Evolutionary conservation across 2,797 vertebrate species (phyloP).

Genomic region (Enteromius mattozi): DNA sequence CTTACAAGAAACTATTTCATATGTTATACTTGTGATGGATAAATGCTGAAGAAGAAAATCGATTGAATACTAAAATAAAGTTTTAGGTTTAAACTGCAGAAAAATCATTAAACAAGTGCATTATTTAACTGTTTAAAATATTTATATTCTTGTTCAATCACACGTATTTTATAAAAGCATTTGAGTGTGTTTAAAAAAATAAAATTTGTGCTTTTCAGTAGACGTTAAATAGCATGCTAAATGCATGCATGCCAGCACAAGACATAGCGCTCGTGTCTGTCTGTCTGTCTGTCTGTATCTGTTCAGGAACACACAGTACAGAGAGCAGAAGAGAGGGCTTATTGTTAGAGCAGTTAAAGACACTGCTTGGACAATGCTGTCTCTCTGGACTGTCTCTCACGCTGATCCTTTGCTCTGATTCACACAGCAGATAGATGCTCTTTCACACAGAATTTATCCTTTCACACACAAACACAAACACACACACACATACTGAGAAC

Average conservation of each 20-base stretch:
- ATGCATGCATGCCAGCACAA: neutral
- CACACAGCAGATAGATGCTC: conserved; percentile 33
- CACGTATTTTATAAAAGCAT: neutral
- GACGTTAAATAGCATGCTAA: neutral
- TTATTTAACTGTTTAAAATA: too few relatives aligned
- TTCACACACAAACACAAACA: neutral
- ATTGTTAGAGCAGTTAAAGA: conserved; percentile 46
- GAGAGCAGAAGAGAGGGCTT: conserved; percentile 47
- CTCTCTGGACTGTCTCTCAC: conserved; percentile 24
- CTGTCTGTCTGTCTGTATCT: conserved; percentile 11
- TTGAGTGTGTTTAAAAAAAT: neutral
- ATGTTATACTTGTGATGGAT: neutral
- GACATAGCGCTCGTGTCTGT: conserved; percentile 12
- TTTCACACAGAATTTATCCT: conserved; percentile 14
- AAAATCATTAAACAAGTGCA: too few relatives aligned
- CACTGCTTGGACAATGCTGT: conserved; percentile 40
- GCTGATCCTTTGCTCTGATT: neutral
- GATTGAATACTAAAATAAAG: neutral
- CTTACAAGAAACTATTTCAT: neutral
- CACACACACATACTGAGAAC: neutral
- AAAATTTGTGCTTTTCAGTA: neutral
- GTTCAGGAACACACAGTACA: conserved; percentile 44
- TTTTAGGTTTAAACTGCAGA: too few relatives aligned
- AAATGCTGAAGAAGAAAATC: neutral
- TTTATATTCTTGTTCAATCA: neutral